Conservation (phyloP, 2,888 invertebrate species). For the Antheraea assamensis region DNA sequence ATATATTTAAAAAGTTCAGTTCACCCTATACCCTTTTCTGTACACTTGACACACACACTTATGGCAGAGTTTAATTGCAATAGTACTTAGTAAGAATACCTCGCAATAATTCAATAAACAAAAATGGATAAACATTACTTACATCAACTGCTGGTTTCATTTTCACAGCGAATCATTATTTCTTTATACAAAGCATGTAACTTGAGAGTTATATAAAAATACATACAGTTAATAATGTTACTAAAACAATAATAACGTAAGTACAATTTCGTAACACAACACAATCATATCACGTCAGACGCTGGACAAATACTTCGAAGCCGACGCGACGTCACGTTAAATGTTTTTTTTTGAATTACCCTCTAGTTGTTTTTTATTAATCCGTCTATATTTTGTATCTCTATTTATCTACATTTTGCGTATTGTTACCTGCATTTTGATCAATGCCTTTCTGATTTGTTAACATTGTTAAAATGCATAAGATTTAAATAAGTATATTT, state of each 20-base stretch:
- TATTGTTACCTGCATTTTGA: too few relatives aligned
- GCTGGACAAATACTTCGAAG: not conserved
- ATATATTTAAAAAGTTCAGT: too few relatives aligned
- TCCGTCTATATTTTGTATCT: not conserved
- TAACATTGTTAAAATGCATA: not conserved
- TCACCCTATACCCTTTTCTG: too few relatives aligned
- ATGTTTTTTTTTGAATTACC: not conserved
- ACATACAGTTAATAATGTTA: not conserved
- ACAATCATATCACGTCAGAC: not conserved
- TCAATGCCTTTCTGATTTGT: not conserved
- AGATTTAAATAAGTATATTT: not conserved
- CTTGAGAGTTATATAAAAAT: not conserved
- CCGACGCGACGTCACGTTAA: not conserved
- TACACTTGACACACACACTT: too few relatives aligned
- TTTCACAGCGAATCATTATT: conserved; percentile 10
- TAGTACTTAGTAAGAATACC: too few relatives aligned
- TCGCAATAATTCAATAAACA: not conserved
- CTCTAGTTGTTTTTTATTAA: not conserved
- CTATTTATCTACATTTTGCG: too few relatives aligned
- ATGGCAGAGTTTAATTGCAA: too few relatives aligned
- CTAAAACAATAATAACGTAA: not conserved
- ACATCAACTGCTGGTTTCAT: conserved; percentile 28
- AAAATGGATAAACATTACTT: conserved; percentile 20
- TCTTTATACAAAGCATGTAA: not conserved
- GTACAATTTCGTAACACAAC: not conserved